phyloP scores from a whole-genome alignment of 2,888 invertebrate species.

The Scrobipalpa costella region DNA sequence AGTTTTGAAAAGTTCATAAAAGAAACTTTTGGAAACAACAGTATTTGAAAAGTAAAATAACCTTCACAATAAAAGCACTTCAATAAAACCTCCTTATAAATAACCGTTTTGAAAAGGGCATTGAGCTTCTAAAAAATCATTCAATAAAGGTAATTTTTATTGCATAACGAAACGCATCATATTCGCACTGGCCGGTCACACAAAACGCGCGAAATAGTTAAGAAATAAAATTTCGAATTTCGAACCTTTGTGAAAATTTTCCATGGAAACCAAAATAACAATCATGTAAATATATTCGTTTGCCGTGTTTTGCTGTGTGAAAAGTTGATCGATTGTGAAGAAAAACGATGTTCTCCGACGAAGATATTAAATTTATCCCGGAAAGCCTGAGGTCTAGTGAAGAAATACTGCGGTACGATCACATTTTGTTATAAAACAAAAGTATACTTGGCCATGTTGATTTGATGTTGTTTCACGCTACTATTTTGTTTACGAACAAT shows the following conservation, averaged over 20 bases:
- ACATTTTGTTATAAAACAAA: conserved; percentile 44
- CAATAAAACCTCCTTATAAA: too few relatives aligned
- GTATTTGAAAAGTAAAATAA: neutral
- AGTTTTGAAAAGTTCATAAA: neutral
- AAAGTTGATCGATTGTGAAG: conserved; percentile 73
- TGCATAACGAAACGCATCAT: conserved; percentile 23
- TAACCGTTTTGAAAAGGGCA: too few relatives aligned
- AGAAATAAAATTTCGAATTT: conserved; percentile 42
- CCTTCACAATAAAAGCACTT: neutral
- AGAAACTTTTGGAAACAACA: neutral
- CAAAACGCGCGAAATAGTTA: conserved; percentile 32
- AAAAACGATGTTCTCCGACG: conserved; percentile 78
- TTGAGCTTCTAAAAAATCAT: conserved; percentile 43
- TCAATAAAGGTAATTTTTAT: conserved; percentile 54
- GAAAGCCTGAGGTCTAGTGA: conserved; percentile 69
- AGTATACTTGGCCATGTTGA: conserved; percentile 54
- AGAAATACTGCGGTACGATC: conserved; percentile 73
- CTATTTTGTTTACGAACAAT: conserved; percentile 40
- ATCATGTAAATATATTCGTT: conserved; percentile 59
- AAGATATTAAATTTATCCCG: conserved; percentile 73
- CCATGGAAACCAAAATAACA: conserved; percentile 67
- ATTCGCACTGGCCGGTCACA: conserved; percentile 26
- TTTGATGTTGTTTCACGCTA: conserved; percentile 47
- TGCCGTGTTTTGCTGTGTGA: conserved; percentile 68
- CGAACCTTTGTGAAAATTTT: conserved; percentile 45